Evolutionary conservation across 2,888 invertebrate genomes (phyloP).

Genomic region (Odontocolon sp.): DNA sequence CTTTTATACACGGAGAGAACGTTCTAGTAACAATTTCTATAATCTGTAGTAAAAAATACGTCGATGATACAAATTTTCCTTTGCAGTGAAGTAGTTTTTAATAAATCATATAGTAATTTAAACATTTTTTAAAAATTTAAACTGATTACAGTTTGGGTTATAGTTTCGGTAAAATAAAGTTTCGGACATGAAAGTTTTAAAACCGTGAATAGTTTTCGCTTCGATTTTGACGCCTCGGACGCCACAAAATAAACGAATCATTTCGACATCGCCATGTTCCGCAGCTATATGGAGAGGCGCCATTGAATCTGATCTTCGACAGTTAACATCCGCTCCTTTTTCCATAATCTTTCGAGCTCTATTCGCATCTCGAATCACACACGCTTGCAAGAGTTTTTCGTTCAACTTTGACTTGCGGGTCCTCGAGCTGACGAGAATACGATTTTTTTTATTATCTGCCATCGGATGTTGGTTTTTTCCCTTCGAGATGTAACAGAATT

Average conservation of each 20-base stretch:
- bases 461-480: too few relatives aligned
- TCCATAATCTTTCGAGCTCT: constrained; percentile 43
- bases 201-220: constrained; percentile 54
- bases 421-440: constrained; percentile 9
- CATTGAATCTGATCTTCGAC: constrained; percentile 51
- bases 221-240: constrained; percentile 7
- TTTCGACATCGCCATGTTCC: constrained; percentile 59
- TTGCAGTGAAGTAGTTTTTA: too few relatives aligned
- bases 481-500: too few relatives aligned
- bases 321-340: constrained; percentile 60
- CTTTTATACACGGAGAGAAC: too few relatives aligned
- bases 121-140: too few relatives aligned
- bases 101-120: too few relatives aligned
- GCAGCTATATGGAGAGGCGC: constrained; percentile 58
- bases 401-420: constrained; percentile 47
- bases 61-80: too few relatives aligned
- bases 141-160: too few relatives aligned
- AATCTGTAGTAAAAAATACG: too few relatives aligned
- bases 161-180: too few relatives aligned
- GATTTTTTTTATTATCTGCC: constrained; percentile 34
- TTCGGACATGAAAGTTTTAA: too few relatives aligned
- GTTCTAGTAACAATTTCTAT: too few relatives aligned
- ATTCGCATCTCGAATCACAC: constrained; percentile 48
- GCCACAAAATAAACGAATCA: constrained; percentile 51
- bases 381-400: constrained; percentile 56